Evolutionary conservation across 2,113 vertebrate genomes (phyloP), one percentile per base, ranked within the genome.

Genomic region (Motacilla alba): DNA sequence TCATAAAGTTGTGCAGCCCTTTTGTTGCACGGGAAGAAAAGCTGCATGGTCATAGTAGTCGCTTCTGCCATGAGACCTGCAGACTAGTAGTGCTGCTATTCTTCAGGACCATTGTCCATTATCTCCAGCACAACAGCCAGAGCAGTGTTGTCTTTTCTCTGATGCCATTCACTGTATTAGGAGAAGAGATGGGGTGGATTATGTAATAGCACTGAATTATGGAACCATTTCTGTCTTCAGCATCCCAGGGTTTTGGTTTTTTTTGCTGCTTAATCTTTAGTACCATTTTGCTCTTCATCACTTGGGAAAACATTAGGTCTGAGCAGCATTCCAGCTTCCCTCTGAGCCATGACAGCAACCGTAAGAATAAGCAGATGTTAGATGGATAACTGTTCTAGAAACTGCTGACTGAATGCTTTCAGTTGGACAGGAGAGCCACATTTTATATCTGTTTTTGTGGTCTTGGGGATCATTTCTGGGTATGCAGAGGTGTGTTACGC

Each of bases 1-100:
- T 89, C 64, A 52, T 80, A n/a, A 31, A 75, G 24, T 39, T 11
- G 0, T 68, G 24, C 35, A 55, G 80, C 43, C 72, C 55, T 90
- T 74, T 90, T 95, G 47, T 92, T 92, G 56, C 77, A 35, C 35
- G 64, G 91, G 73, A 87, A 44, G 83, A 89, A 83, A 92, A 93
- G 76, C 89, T 70, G 26, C 31, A 2, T n/a, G 49, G 49, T 81
- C 55, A 81, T 77, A 90, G 31, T 49, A 64, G 33, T 92, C 56
- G 68, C 39, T 89, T 93, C 77, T 93, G 63, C 67, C 35, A 8
- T 60, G 41, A 0, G 0, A 83, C 73, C 79, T 77, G 9, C 1
- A 60, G 69, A 35, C 39, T 13, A 46, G 44, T 23, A 79, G 59
- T 78, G 76, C 76, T 87, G 55, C 64, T 67, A 2, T 83, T 47